A percentile compares a stretch with the other conserved stretches of the same genome.
These are phyloP conservation scores for Machaerirhynchus nigripectus DNA, from an alignment of 2,113 vertebrate species.

Conservation along the genomic window DNA sequence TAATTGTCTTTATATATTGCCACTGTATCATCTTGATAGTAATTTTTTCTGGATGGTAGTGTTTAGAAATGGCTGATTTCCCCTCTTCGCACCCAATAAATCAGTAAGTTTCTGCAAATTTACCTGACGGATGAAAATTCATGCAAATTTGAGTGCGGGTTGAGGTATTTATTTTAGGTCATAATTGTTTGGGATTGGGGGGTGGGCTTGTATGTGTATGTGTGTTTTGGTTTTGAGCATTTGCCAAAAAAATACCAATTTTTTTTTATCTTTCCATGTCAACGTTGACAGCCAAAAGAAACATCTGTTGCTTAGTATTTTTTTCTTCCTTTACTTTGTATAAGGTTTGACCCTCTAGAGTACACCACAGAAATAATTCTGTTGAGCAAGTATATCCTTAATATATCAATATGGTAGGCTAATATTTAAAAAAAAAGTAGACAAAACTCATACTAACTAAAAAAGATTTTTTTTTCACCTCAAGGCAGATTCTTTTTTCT, in stretches of 20 bases:
- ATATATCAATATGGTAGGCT: background rate
- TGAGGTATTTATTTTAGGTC: background rate
- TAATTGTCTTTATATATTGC: background rate
- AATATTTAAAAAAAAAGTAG: background rate
- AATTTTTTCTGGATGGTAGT: background rate
- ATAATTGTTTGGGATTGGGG: background rate
- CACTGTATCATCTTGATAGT: background rate
- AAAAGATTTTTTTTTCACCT: background rate
- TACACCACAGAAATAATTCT: background rate
- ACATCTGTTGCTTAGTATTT: rapidly evolving
- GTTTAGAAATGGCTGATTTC: background rate
- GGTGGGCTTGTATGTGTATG: rapidly evolving
- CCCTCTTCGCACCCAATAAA: background rate
- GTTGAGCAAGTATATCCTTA: background rate
- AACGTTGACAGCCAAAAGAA: background rate
- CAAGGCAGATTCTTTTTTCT: background rate
- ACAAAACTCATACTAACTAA: background rate
- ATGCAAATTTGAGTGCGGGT: background rate
- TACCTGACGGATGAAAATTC: background rate
- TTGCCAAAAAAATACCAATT: background rate
- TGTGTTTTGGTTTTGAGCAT: background rate
- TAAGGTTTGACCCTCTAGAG: background rate
- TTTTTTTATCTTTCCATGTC: background rate
- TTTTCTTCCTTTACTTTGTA: background rate
- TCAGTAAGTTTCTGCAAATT: background rate